Conservation (phyloP, 1,140 invertebrate species). For the Drosophila azteca region DNA sequence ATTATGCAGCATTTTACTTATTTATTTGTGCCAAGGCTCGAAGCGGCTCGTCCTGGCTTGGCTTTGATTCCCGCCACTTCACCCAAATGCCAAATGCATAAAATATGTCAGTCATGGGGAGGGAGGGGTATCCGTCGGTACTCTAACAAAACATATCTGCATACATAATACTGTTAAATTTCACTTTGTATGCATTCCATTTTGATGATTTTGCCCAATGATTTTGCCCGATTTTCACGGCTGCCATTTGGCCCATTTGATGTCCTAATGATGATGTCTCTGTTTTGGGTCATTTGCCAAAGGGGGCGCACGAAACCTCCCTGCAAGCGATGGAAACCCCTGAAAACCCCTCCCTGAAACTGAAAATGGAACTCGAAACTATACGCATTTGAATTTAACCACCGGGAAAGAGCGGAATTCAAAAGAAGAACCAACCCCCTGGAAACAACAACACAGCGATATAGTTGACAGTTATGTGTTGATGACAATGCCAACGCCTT, state of each 20-base stretch:
- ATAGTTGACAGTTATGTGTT: conserved; percentile 47
- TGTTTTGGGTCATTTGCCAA: conserved; percentile 68
- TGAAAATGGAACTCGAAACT: no score
- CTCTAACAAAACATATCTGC: conserved; percentile 3
- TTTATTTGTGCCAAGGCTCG: conserved; percentile 43
- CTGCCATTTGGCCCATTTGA: conserved; percentile 37
- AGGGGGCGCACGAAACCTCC: conserved; percentile 31
- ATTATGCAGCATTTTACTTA: conserved; percentile 72
- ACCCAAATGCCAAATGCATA: conserved; percentile 74
- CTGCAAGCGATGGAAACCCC: background rate
- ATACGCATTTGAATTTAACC: conserved; percentile 12
- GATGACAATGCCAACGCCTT: conserved; percentile 36
- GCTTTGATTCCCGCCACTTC: conserved; percentile 64
- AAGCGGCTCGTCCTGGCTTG: conserved; percentile 20
- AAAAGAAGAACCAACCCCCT: conserved; percentile 14
- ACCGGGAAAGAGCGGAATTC: background rate
- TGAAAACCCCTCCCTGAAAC: no score
- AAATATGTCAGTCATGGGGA: conserved; percentile 60
- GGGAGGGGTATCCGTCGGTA: background rate
- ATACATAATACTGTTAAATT: conserved; percentile 42
- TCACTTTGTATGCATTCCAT: conserved; percentile 66
- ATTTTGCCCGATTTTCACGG: conserved; percentile 35
- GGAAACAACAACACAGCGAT: conserved; percentile 1
- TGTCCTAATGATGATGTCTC: conserved; percentile 69
- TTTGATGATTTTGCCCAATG: conserved; percentile 42